Percentiles rank a stretch among this genome's conserved stretches.
These are phyloP conservation scores for Delichon dasypus DNA, from an alignment of 2,797 vertebrate genomes.

Conservation along the genomic window DNA sequence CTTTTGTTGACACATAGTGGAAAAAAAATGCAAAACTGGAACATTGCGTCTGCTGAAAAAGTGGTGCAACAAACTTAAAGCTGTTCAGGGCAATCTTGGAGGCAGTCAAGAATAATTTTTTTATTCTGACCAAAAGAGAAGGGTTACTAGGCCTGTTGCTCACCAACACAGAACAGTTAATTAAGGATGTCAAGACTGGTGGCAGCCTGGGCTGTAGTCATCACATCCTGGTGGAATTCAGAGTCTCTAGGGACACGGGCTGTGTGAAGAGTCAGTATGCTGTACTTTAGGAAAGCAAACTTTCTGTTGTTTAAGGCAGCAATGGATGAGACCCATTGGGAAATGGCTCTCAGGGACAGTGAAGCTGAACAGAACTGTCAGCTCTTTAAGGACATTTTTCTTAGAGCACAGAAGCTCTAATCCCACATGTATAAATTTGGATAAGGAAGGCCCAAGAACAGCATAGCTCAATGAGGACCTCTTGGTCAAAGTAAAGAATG, in stretches of 20 bases:
- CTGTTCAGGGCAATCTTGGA: neutral
- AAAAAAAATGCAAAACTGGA: neutral
- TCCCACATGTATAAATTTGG: rapidly evolving
- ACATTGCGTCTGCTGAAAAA: neutral
- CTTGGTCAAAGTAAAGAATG: neutral
- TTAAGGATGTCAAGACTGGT: rapidly evolving
- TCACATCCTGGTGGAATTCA: neutral
- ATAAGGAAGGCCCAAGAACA: neutral
- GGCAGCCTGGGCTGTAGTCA: neutral
- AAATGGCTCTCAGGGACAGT: neutral
- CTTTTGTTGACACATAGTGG: neutral
- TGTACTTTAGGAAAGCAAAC: neutral
- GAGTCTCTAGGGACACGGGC: neutral
- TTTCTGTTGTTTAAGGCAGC: neutral
- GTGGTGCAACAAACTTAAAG: neutral
- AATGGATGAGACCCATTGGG: neutral
- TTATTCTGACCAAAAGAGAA: neutral
- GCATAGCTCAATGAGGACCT: neutral
- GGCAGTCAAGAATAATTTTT: neutral
- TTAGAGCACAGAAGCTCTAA: neutral
- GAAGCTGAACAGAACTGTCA: neutral
- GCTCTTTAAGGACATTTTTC: neutral
- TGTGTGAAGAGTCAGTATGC: neutral
- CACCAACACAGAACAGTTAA: neutral
- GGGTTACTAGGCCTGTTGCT: neutral